phyloP scores from a whole-genome alignment of 2,888 invertebrate species.

The Melipona beecheii region DNA sequence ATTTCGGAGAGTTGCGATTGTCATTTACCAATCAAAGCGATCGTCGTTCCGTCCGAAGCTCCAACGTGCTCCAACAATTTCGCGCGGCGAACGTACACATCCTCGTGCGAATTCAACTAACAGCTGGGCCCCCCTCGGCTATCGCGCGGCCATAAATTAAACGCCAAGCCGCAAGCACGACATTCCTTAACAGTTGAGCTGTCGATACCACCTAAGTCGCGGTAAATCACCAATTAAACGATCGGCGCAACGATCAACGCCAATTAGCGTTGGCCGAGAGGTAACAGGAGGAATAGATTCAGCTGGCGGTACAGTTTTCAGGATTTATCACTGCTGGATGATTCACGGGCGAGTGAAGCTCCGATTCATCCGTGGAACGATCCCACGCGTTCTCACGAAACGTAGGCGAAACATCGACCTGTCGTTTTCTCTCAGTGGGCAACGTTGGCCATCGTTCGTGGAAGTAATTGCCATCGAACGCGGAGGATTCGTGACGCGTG shows the following conservation, averaged over 20 bases:
- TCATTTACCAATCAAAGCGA: too few species aligned
- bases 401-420: constrained; percentile 16
- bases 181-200: constrained; percentile 9
- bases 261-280: neutral
- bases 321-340: constrained; percentile 6
- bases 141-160: constrained; percentile 2
- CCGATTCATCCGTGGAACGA: constrained; percentile 13
- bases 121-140: neutral
- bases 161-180: neutral
- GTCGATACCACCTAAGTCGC: constrained; percentile 6
- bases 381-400: constrained; percentile 24
- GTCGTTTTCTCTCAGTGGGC: too few species aligned
- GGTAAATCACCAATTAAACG: constrained; percentile 16
- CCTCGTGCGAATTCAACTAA: neutral
- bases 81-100: neutral
- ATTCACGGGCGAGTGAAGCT: constrained; percentile 9
- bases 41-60: too few species aligned
- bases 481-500: neutral
- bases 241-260: neutral
- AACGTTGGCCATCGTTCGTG: neutral
- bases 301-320: neutral
- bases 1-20: too few species aligned
- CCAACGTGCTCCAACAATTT: too few species aligned
- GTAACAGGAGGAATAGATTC: neutral
- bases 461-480: constrained; percentile 13